Percentiles rank a stretch among this genome's conserved stretches.
Evolutionary conservation across 1,140 invertebrate species (phyloP).

Genomic region (Mya arenaria): DNA sequence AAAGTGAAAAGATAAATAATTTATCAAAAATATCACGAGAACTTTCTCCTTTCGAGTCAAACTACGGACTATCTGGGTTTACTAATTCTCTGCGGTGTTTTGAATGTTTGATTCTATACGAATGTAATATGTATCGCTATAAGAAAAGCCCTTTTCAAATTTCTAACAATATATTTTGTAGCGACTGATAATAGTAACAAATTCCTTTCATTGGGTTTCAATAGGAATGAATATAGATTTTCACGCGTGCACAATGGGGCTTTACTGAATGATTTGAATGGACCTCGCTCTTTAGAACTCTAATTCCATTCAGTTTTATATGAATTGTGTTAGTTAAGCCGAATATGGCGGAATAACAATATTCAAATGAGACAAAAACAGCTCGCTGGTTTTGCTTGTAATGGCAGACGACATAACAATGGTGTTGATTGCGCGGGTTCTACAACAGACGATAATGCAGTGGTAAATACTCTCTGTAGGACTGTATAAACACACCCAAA

Average conservation of each 20-base stretch:
- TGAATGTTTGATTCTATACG: constrained; percentile 34
- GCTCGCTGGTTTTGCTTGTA: background rate
- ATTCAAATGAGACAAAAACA: constrained; percentile 17
- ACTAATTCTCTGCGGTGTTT: constrained; percentile 37
- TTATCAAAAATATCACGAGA: no score
- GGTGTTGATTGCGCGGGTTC: constrained; percentile 37
- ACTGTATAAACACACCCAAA: constrained; percentile 34
- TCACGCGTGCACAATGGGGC: constrained; percentile 61
- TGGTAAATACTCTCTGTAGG: constrained; percentile 10
- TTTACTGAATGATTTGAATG: constrained; percentile 35
- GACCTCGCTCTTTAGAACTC: constrained; percentile 20
- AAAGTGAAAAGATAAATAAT: no score
- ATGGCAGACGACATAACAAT: constrained; percentile 10
- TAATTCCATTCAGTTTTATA: constrained; percentile 44
- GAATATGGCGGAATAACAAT: constrained; percentile 25
- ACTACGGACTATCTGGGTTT: constrained; percentile 31
- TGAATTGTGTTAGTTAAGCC: constrained; percentile 56
- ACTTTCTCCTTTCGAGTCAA: constrained; percentile 14
- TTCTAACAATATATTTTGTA: constrained; percentile 77
- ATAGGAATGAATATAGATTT: constrained; percentile 73
- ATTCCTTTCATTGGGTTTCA: constrained; percentile 69
- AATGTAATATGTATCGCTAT: constrained; percentile 74
- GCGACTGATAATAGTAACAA: constrained; percentile 70
- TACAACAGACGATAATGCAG: background rate
- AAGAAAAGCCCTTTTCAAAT: constrained; percentile 75